A percentile compares a stretch with the other conserved stretches of the same genome.
phyloP scores from a whole-genome alignment of 2,113 vertebrate species.

The Protobothrops mucrosquamatus region DNA sequence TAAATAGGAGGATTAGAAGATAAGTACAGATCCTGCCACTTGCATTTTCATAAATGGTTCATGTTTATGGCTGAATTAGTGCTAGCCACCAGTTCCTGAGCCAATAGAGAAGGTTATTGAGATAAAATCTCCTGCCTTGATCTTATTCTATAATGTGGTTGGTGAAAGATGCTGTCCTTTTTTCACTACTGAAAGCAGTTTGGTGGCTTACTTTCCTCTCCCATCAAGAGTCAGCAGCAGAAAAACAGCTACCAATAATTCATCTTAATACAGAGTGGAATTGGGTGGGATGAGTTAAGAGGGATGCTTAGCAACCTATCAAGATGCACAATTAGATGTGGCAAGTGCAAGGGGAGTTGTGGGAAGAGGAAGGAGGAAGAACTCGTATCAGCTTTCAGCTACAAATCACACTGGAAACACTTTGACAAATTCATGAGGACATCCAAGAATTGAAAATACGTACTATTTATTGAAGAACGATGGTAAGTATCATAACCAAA shows the following conservation, averaged over 20 bases:
- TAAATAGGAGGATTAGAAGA: not conserved
- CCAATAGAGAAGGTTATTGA: not conserved
- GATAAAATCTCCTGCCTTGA: not conserved
- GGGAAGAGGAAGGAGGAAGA: not conserved
- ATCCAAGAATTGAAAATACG: not conserved
- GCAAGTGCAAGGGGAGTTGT: not conserved
- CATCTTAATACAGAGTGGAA: not conserved
- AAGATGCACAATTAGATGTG: not conserved
- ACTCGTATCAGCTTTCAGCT: not conserved
- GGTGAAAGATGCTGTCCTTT: not conserved
- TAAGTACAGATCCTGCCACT: not conserved
- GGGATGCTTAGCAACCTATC: not conserved
- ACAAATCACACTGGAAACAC: not conserved
- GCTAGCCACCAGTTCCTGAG: not conserved
- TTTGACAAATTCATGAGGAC: not conserved
- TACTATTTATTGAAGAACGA: not conserved
- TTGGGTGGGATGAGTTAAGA: not conserved
- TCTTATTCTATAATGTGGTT: not conserved
- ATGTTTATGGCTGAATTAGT: not conserved
- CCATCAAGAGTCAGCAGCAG: not conserved
- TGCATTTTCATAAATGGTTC: not conserved
- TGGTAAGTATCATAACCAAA: not conserved
- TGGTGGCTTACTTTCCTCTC: not conserved
- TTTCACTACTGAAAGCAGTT: not conserved
- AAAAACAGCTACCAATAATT: not conserved